Evolutionary conservation across 2,888 invertebrate genomes (phyloP).

Genomic region (Drosophila parthenogenetica): DNA sequence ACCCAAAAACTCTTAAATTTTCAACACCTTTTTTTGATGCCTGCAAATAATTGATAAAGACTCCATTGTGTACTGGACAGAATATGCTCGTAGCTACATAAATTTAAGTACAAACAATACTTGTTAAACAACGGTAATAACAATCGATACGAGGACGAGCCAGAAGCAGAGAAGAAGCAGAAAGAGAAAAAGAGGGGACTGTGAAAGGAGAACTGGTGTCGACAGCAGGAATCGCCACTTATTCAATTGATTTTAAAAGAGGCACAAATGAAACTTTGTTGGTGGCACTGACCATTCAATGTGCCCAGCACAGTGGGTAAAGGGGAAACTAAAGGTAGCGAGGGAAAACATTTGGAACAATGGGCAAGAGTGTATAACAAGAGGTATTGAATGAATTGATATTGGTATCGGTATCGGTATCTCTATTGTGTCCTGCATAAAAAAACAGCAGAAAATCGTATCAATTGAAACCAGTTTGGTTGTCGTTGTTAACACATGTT

Average conservation of each 20-base stretch:
- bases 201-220: constrained; percentile 47
- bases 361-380: constrained; percentile 58
- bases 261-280: constrained; percentile 59
- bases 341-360: constrained; percentile 59
- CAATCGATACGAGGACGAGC: constrained; percentile 27
- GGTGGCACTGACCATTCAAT: constrained; percentile 58
- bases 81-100: constrained; percentile 64
- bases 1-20: constrained; percentile 33
- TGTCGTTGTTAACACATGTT: constrained; percentile 75
- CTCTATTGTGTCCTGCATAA: constrained; percentile 22
- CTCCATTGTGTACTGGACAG: constrained; percentile 60
- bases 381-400: constrained; percentile 72
- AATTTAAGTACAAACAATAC: constrained; percentile 67
- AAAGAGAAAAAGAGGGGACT: background rate
- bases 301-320: constrained; percentile 9
- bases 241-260: constrained; percentile 64
- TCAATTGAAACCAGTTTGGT: constrained; percentile 72
- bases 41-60: constrained; percentile 29
- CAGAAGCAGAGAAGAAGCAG: background rate
- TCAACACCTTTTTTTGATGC: constrained; percentile 55
- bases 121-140: constrained; percentile 51
- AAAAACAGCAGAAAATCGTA: constrained; percentile 48
- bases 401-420: constrained; percentile 33
- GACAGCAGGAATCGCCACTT: constrained; percentile 76
- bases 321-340: background rate